Percentiles rank a stretch among this genome's conserved stretches.
These are phyloP conservation scores for Orchesella flavescens DNA, from an alignment of 2,888 invertebrate genomes.

Conservation along the genomic window DNA sequence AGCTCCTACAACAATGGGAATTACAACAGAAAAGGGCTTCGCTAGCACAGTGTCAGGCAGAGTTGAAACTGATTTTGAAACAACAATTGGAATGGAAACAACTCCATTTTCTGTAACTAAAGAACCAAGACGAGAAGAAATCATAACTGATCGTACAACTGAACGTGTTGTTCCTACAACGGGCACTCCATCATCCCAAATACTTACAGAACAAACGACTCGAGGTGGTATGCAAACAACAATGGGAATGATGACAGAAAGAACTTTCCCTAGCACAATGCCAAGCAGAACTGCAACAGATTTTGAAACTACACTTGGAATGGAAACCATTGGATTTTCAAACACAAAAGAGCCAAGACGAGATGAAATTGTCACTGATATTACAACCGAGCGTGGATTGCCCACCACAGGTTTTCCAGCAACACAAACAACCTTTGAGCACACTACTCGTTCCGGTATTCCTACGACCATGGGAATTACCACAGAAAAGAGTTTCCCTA, in stretches of 20 bases:
- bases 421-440: slow-evolving; percentile 4
- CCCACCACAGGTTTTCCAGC: slow-evolving; percentile 3
- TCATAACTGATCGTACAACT: no score
- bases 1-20: no score
- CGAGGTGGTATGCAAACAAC: no score
- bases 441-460: background rate
- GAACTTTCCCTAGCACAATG: background rate
- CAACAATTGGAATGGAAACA: slow-evolving; percentile 26
- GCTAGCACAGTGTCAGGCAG: no score
- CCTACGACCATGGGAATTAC: background rate
- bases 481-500: no score
- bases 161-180: no score
- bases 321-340: background rate
- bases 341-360: slow-evolving; percentile 6
- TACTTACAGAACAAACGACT: background rate
- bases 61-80: slow-evolving; percentile 59
- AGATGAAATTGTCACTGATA: slow-evolving; percentile 3
- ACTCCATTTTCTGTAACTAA: no score
- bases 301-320: background rate
- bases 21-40: no score
- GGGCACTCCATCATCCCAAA: no score
- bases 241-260: background rate
- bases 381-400: slow-evolving; percentile 21
- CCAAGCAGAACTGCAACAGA: background rate
- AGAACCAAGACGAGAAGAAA: no score